phyloP scores from a whole-genome alignment of 2,797 vertebrate species.

The Lagothrix lagotricha region DNA sequence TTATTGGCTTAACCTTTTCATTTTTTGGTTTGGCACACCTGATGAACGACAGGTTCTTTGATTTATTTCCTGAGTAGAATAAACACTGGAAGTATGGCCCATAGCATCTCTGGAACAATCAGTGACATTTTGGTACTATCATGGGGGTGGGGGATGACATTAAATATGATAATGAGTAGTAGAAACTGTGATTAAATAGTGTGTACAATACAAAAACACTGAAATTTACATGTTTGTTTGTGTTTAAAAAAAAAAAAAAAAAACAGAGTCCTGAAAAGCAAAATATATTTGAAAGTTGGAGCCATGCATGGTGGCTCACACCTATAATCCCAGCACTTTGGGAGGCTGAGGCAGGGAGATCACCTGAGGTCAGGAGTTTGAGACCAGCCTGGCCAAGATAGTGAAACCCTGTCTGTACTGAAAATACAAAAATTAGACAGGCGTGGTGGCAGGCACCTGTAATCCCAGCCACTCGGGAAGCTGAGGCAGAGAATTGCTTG shows the following conservation, averaged over 20 bases:
- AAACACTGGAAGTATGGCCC: neutral
- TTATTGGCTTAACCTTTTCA: neutral
- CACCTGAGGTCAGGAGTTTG: no score
- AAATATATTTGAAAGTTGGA: neutral
- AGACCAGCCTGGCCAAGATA: no score
- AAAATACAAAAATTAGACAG: no score
- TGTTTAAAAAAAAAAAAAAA: no score
- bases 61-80: neutral
- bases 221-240: neutral
- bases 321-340: no score
- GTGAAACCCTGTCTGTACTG: no score
- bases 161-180: neutral
- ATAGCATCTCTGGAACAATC: neutral
- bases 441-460: no score
- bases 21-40: neutral
- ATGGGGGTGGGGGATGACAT: neutral
- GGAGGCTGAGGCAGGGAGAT: no score
- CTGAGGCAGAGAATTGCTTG: no score
- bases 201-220: neutral
- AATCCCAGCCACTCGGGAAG: no score
- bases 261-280: neutral
- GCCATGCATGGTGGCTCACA: no score
- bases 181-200: neutral
- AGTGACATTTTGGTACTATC: neutral
- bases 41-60: neutral